A percentile compares a stretch with the other conserved stretches of the same genome.
Evolutionary conservation across 2,113 vertebrate genomes (phyloP).

Genomic region (Hydropotes inermis): DNA sequence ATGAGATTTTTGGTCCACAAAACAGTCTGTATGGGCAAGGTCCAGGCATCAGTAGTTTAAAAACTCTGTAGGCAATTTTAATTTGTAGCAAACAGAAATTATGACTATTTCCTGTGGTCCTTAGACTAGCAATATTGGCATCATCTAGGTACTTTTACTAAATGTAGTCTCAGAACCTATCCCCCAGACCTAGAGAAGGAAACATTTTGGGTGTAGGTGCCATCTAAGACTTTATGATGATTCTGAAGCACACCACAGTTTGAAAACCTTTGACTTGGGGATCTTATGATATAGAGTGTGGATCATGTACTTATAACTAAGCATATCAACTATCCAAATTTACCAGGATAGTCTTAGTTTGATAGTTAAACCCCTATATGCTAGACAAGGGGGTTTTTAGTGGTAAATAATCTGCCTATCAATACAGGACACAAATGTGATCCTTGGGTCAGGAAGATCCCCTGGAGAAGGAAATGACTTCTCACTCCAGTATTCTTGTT

Average conservation of each 20-base stretch:
- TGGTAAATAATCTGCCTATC: not conserved
- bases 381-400: not conserved
- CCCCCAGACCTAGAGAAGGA: not conserved
- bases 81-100: not conserved
- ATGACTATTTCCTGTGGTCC: not conserved
- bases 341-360: not conserved
- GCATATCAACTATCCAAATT: not conserved
- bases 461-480: not conserved
- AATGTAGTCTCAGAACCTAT: not conserved
- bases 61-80: not conserved
- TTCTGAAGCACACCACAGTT: not conserved
- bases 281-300: not conserved
- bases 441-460: not conserved
- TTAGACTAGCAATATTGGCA: not conserved
- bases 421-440: not conserved
- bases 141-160: not conserved
- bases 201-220: not conserved
- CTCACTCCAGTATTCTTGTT: not conserved
- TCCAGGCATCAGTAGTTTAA: not conserved
- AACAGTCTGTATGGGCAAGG: not conserved
- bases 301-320: not conserved
- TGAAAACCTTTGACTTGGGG: not conserved
- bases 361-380: not conserved
- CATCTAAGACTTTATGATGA: not conserved
- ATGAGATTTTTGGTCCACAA: not conserved